Conservation (phyloP, 2,888 invertebrate genomes). For the Andrena marginata region DNA sequence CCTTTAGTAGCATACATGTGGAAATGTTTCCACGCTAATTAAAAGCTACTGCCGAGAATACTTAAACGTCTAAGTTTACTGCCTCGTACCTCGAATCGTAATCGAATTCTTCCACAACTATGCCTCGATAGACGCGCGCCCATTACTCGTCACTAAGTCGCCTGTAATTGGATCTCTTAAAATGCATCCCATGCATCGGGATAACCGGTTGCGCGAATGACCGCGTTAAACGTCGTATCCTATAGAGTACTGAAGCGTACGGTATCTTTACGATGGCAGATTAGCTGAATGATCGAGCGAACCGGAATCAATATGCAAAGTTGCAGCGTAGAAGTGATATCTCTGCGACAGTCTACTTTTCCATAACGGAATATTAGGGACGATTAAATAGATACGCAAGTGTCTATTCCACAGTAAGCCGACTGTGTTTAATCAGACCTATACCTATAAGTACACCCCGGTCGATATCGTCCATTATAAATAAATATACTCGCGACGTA, state of each 20-base stretch:
- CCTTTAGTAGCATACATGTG: neutral
- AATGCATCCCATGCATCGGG: constrained; percentile 19
- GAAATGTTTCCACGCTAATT: neutral
- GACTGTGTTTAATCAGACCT: constrained; percentile 23
- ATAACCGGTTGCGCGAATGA: constrained; percentile 47
- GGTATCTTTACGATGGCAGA: neutral
- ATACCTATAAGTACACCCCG: too few relatives aligned
- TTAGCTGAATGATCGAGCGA: neutral
- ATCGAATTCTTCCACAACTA: constrained; percentile 6
- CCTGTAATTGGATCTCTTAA: constrained; percentile 47
- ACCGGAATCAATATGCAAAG: constrained; percentile 7
- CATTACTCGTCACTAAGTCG: constrained; percentile 36
- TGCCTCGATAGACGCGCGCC: neutral
- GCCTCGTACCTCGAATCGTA: neutral
- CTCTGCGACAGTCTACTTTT: constrained; percentile 3
- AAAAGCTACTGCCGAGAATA: neutral
- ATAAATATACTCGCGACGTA: too few relatives aligned
- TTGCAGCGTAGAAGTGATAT: constrained; percentile 2
- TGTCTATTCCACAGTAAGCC: constrained; percentile 12
- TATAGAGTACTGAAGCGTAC: constrained; percentile 3
- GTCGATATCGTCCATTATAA: constrained; percentile 24
- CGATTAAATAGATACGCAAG: constrained; percentile 19
- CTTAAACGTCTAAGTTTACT: constrained; percentile 19
- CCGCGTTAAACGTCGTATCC: constrained; percentile 22
- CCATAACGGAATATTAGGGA: constrained; percentile 17